A percentile compares a stretch with the other conserved stretches of the same genome.
Conservation (phyloP, 2,797 vertebrate species). For the Parauchenoglanis punctatus region DNA sequence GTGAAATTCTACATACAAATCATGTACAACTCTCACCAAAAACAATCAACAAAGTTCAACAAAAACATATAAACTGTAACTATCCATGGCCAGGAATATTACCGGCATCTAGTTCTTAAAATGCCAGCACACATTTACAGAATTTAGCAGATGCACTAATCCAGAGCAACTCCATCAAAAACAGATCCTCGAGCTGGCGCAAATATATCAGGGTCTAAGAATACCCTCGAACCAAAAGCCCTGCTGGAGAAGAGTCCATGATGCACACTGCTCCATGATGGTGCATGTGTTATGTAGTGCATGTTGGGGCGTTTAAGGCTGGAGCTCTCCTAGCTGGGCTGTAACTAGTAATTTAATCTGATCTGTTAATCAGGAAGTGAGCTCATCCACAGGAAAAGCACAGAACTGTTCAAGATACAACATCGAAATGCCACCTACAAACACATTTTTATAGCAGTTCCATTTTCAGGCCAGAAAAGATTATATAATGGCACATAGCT, state of each 20-base stretch:
- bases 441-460: background rate
- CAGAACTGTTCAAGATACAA: background rate
- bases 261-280: background rate
- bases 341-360: conserved; percentile 45
- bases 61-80: background rate
- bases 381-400: conserved; percentile 25
- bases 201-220: background rate
- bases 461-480: background rate
- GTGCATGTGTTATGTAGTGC: background rate
- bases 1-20: background rate
- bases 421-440: background rate
- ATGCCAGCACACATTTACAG: background rate
- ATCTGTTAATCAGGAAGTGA: conserved; percentile 39
- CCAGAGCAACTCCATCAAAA: background rate
- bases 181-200: background rate
- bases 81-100: background rate
- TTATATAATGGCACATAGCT: background rate
- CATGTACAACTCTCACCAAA: no score
- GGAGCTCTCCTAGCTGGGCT: background rate
- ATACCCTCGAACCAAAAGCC: background rate
- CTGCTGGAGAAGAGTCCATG: background rate
- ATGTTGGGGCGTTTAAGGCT: background rate
- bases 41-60: no score
- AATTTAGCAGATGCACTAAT: background rate
- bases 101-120: background rate